A percentile compares a stretch with the other conserved stretches of the same genome.
Evolutionary conservation across 2,888 invertebrate species (phyloP).

Genomic region (Anoncus sp.): DNA sequence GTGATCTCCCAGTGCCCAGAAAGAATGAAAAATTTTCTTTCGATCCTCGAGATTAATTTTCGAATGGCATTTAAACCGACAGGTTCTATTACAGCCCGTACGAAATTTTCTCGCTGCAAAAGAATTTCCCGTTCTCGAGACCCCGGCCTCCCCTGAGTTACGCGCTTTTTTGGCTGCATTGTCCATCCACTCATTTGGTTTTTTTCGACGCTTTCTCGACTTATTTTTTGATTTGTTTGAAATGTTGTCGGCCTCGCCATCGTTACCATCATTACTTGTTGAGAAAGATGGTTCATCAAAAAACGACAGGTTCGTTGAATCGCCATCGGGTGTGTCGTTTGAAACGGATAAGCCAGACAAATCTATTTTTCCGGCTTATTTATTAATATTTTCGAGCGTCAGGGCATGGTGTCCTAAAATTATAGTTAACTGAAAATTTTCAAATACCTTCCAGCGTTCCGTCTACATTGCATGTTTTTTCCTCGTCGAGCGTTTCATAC

Average conservation of each 20-base stretch:
- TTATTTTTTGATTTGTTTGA: not conserved
- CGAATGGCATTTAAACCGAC: not conserved
- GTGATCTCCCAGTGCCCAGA: constrained; percentile 13
- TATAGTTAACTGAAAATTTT: not conserved
- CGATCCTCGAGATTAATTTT: not conserved
- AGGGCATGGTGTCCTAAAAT: no score
- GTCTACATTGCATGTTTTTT: not conserved
- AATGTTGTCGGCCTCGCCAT: not conserved
- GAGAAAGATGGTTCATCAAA: not conserved
- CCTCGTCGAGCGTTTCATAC: not conserved
- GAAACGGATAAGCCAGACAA: not conserved
- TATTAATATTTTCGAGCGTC: no score
- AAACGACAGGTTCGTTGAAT: not conserved
- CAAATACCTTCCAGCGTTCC: constrained; percentile 2
- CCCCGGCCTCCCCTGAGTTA: constrained; percentile 5
- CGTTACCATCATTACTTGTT: not conserved
- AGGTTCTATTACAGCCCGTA: not conserved
- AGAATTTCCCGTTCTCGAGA: not conserved
- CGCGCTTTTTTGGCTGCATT: constrained; percentile 2
- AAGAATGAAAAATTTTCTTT: constrained; percentile 14
- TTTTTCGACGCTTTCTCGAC: not conserved
- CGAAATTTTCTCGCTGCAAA: not conserved
- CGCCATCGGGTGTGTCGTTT: not conserved
- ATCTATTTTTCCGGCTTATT: not conserved
- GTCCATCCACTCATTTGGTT: not conserved